Evolutionary conservation across 2,113 vertebrate genomes (phyloP).

Genomic region (Sialia sialis): DNA sequence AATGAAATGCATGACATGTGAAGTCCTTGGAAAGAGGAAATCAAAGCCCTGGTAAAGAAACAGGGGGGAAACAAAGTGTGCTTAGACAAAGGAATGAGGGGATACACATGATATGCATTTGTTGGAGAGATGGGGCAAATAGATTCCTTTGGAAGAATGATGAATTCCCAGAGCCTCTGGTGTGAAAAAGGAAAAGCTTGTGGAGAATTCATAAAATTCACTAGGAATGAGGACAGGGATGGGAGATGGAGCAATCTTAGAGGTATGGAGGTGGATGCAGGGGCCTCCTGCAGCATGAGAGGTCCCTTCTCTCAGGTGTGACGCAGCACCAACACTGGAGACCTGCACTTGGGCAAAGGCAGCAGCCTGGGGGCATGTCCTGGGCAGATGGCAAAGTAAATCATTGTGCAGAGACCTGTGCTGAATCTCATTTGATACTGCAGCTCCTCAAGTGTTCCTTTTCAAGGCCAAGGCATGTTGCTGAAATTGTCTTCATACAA

Average conservation of each 20-base stretch:
- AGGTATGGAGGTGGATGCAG: accelerated
- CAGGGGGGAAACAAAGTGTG: not conserved
- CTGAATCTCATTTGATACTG: not conserved
- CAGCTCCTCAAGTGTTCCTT: not conserved
- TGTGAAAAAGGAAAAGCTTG: not conserved
- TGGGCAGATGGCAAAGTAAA: not conserved
- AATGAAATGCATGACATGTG: not conserved
- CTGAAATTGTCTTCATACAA: not conserved
- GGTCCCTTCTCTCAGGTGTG: not conserved
- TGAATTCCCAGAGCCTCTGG: not conserved
- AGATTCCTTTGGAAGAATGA: not conserved
- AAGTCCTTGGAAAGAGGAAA: not conserved
- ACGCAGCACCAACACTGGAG: accelerated
- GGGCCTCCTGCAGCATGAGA: not conserved
- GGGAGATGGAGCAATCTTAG: not conserved
- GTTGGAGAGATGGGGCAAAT: not conserved
- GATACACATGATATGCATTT: not conserved
- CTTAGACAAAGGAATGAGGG: not conserved
- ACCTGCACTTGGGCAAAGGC: not conserved
- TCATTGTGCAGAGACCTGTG: not conserved
- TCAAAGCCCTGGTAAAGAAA: not conserved
- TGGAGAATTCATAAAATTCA: not conserved
- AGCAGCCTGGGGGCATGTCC: not conserved
- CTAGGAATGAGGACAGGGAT: not conserved
- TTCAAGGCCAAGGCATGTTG: not conserved